Evolutionary conservation across 2,888 invertebrate genomes (phyloP).

Genomic region (Hirtodrosophila alboralis): DNA sequence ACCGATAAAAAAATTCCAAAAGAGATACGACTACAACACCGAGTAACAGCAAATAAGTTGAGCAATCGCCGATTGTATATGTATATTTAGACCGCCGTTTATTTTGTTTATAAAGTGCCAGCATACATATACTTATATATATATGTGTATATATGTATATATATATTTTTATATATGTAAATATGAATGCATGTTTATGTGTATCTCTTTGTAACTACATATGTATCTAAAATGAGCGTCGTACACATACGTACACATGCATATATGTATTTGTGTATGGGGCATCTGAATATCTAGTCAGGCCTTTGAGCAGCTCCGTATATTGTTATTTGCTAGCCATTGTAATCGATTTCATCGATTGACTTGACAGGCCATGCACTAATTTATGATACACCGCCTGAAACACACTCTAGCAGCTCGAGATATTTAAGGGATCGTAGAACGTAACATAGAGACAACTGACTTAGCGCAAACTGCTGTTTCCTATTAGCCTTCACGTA

Average conservation of each 20-base stretch:
- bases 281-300: slow-evolving; percentile 5
- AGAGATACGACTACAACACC: slow-evolving; percentile 14
- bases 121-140: slow-evolving; percentile 32
- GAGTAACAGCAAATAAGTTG: slow-evolving; percentile 78
- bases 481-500: slow-evolving; percentile 49
- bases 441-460: not conserved
- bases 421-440: too few relatives aligned
- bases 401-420: slow-evolving; percentile 6
- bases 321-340: slow-evolving; percentile 49
- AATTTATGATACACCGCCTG: slow-evolving; percentile 52
- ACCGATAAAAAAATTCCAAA: not conserved
- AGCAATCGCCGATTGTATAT: slow-evolving; percentile 69
- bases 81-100: slow-evolving; percentile 77
- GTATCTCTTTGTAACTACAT: slow-evolving; percentile 15
- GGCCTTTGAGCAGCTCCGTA: slow-evolving; percentile 32
- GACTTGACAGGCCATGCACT: slow-evolving; percentile 66
- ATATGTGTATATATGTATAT: slow-evolving; percentile 5
- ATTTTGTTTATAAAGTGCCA: slow-evolving; percentile 79
- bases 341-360: slow-evolving; percentile 68
- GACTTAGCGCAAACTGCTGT: slow-evolving; percentile 68
- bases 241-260: too few relatives aligned
- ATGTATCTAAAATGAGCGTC: slow-evolving; percentile 3
- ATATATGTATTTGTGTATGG: slow-evolving; percentile 19
- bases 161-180: slow-evolving; percentile 4
- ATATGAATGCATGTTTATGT: slow-evolving; percentile 22